Conservation (phyloP, 2,797 vertebrate species). For the Mormyrus proboscirostris region DNA sequence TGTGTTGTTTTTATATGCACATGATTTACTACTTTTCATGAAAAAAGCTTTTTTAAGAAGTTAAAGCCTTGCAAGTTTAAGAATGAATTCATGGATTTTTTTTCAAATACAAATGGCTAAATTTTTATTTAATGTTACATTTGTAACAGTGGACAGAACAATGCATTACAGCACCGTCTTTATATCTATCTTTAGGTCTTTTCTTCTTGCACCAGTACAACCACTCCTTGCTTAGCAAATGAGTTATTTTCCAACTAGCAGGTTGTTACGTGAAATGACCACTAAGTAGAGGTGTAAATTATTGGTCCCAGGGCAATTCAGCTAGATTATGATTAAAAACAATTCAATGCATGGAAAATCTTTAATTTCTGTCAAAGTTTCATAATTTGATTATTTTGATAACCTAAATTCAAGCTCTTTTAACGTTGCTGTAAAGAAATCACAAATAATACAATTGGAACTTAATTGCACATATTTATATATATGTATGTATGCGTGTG, state of each 20-base stretch:
- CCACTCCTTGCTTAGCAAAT: neutral
- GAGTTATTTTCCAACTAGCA: neutral
- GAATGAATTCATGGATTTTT: neutral
- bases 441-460: neutral
- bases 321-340: neutral
- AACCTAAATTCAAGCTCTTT: neutral
- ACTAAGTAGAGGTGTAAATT: neutral
- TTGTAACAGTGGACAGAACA: neutral
- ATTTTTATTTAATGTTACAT: neutral
- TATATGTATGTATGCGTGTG: neutral
- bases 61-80: neutral
- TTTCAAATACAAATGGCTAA: neutral
- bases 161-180: neutral
- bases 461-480: neutral
- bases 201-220: neutral
- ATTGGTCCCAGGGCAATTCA: neutral
- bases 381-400: neutral
- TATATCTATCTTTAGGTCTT: neutral
- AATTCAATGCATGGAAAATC: neutral
- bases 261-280: neutral
- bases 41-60: neutral
- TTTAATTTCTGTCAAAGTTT: neutral
- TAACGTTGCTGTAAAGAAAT: neutral
- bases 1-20: neutral
- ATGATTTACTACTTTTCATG: neutral